Percentiles rank a stretch among this genome's conserved stretches.
Evolutionary conservation across 1,140 invertebrate genomes (phyloP).

Genomic region (Aphelinus atriplicis): DNA sequence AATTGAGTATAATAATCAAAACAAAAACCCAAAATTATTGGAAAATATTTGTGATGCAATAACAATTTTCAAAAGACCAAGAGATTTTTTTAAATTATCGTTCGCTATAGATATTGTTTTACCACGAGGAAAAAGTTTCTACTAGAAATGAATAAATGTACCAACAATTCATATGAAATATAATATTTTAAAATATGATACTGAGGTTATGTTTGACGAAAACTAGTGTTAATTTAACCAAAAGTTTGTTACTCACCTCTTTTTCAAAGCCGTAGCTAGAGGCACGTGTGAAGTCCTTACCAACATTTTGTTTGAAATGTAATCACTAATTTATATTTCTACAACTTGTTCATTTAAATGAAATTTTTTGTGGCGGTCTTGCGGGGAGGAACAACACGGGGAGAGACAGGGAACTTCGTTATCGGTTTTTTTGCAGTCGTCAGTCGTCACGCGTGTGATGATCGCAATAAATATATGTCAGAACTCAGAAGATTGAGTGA

Average conservation of each 20-base stretch:
- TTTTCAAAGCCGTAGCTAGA: slow-evolving; percentile 44
- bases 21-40: not conserved
- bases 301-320: slow-evolving; percentile 41
- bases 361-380: slow-evolving; percentile 12
- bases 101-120: too few relatives aligned
- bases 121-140: too few relatives aligned
- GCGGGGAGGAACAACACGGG: not conserved
- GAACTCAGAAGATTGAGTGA: too few relatives aligned
- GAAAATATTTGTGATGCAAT: too few relatives aligned
- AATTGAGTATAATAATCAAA: not conserved
- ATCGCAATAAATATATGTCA: too few relatives aligned
- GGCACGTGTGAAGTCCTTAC: slow-evolving; percentile 42
- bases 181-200: slow-evolving; percentile 10
- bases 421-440: slow-evolving; percentile 1
- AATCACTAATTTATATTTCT: slow-evolving; percentile 16
- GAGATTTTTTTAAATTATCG: too few relatives aligned
- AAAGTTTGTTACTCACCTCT: slow-evolving; percentile 45
- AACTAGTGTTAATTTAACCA: not conserved
- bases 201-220: slow-evolving; percentile 32
- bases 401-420: slow-evolving; percentile 25
- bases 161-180: not conserved
- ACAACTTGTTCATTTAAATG: slow-evolving; percentile 30
- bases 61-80: too few relatives aligned
- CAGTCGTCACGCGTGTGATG: too few relatives aligned
- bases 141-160: too few relatives aligned